A percentile compares a stretch with the other conserved stretches of the same genome.
Evolutionary conservation across 2,113 vertebrate species (phyloP).

Genomic region (Xiphias gladius): DNA sequence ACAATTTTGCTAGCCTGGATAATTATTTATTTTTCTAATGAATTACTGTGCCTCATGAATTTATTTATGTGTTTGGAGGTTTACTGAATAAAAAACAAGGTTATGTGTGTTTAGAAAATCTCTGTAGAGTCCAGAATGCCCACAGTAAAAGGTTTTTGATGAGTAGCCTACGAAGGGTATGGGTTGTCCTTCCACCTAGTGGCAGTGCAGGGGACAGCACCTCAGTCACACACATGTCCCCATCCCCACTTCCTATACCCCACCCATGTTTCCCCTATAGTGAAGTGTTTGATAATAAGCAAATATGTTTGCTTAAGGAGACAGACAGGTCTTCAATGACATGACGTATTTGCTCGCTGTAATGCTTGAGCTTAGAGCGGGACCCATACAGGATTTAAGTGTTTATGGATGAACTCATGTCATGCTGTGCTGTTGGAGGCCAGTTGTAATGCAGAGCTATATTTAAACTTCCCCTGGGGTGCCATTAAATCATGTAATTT

Average conservation of each 20-base stretch:
- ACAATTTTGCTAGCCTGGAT: background rate
- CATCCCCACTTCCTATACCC: background rate
- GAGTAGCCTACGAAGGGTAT: background rate
- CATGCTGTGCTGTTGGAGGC: conserved; percentile 71
- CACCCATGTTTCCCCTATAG: conserved; percentile 6
- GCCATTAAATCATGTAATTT: conserved; percentile 86
- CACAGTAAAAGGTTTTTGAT: background rate
- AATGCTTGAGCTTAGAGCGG: conserved; percentile 14
- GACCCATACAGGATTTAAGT: conserved; percentile 47
- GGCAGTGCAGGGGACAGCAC: conserved; percentile 52
- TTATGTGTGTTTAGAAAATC: background rate
- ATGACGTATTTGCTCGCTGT: conserved; percentile 19
- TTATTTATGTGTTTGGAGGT: background rate
- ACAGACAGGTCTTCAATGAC: conserved; percentile 8
- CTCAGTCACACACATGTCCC: background rate
- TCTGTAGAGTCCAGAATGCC: background rate
- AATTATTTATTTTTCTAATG: conserved; percentile 5
- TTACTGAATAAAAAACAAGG: conserved; percentile 6
- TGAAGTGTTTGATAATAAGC: conserved; percentile 7
- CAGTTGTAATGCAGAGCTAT: conserved; percentile 79
- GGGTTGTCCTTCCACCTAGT: conserved; percentile 75
- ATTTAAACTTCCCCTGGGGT: conserved; percentile 84
- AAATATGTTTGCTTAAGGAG: conserved; percentile 21
- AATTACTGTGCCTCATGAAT: background rate
- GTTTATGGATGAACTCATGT: conserved; percentile 76